A percentile compares a stretch with the other conserved stretches of the same genome.
Evolutionary conservation across 2,888 invertebrate genomes (phyloP).

Genomic region (Eupsilia transversa): DNA sequence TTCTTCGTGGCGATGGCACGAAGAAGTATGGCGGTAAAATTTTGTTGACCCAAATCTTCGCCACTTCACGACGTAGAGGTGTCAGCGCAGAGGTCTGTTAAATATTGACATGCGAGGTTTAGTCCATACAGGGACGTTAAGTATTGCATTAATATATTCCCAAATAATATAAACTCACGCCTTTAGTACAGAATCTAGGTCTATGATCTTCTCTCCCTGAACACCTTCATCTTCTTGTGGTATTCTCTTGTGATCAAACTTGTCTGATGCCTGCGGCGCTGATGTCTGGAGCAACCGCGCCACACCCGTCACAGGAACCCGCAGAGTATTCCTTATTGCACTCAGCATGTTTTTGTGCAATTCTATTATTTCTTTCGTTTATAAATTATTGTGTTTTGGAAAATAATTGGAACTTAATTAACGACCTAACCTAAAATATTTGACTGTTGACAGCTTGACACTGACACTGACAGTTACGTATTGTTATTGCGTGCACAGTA

Average conservation of each 20-base stretch:
- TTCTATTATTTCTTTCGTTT: conserved; percentile 17
- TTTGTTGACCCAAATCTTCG: not conserved
- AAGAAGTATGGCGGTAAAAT: too few species aligned
- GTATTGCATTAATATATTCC: not conserved
- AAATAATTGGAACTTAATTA: not conserved
- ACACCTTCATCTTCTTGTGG: conserved; percentile 93
- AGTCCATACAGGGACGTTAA: not conserved
- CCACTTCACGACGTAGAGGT: not conserved
- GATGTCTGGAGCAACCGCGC: conserved; percentile 81
- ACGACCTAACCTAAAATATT: conserved; percentile 58
- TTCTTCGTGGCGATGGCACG: too few species aligned
- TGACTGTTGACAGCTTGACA: conserved; percentile 19
- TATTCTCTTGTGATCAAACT: conserved; percentile 86
- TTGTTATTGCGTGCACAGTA: conserved; percentile 7
- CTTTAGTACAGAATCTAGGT: conserved; percentile 92
- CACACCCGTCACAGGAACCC: conserved; percentile 71
- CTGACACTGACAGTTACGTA: conserved; percentile 50
- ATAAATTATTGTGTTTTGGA: not conserved
- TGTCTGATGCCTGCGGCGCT: conserved; percentile 76
- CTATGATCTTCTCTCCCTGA: conserved; percentile 93
- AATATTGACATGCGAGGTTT: not conserved
- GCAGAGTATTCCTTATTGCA: conserved; percentile 76
- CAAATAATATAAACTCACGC: conserved; percentile 85
- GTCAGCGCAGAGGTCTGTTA: not conserved
- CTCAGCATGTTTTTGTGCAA: conserved; percentile 76